Evolutionary conservation across 2,797 vertebrate genomes (phyloP), one percentile per base, ranked within the genome.

Genomic region (Adrianichthys oophorus): DNA sequence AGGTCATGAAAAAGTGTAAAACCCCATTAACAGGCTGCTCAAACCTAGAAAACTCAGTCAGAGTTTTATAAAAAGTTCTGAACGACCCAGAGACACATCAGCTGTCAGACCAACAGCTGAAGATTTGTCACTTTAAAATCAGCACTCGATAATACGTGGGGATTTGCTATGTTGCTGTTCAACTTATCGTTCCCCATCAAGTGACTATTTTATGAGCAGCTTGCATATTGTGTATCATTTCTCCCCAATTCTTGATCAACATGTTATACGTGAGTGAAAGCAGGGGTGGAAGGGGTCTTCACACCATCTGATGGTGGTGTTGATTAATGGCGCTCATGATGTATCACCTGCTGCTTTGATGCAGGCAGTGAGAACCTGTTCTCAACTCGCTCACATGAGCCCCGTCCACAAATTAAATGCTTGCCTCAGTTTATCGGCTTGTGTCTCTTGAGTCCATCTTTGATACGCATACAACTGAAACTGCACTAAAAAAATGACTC

Each of bases 331-430:
- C 37, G 53, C 68, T 80, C 89, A 89, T 90, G 86, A 93, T 93
- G 91, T 90, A 89, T 85, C 93, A 94, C 91, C 92, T 93, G 93
- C 90, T 93, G 79, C 87, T 90, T 91, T 90, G 92, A 90, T 90
- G 85, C 84, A 76, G 87, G 80, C 85, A 87, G 70, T 89, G 90
- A 91, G 93, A 93, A 94, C 94, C 89, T 84, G 93, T 95, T 95
- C 90, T 90, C 80, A 79, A 74, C 85, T 67, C 70, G 85, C 85
- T 77, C 91, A 91, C 85, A 71, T 90, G 91, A 90, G 89, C 68
- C 65, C 78, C 57, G 80, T 85, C 74, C 86, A 70, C 78, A 90
- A 87, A 92, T 90, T 89, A 89, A 92, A 92, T 85, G 90, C 91
- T 81, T 62, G 53, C 86, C 92, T 94, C 94, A 93, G 94, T 93